Base-by-base conservation (phyloP, 1,140 invertebrate species). In the Diplogasteroides magnus region DNA sequence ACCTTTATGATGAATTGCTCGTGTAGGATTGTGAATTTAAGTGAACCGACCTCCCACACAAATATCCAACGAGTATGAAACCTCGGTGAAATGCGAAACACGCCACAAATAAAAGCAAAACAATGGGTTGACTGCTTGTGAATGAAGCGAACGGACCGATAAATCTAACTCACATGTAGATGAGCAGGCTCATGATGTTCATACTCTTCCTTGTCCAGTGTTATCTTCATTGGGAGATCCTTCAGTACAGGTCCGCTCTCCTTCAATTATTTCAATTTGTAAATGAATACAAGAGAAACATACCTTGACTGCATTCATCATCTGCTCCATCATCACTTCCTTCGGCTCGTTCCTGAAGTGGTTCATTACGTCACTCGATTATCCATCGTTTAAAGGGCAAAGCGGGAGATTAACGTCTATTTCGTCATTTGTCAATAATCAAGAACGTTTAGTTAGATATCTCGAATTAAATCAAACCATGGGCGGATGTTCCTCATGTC, bases 401-500 rank as follows among this genome's bases (percentile, higher is more conserved):
- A 56, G 57, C 60, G 25, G 31, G 14, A 55, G n/a, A 73, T 27
- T 31, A 19, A 28, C 19, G 25, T 31, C 63, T 60, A 28, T 64
- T 64, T 62, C 32, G 58, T 31, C 25, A n/a, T 31, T 15, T 26
- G 55, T 57, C 55, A 27, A 25, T 74, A 26, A 23, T 25, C 25
- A 6, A 64, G 23, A 15, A 31, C 31, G 32, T 73, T 60, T 26
- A 28, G 31, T 19, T 56, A 32, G 26, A 73, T 31, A 29, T 72
- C 71, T 15, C 23, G 19, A 0, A 26, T 55, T 29, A 70, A 71
- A 26, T 66, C 26, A 31, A 57, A 63, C 23, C 55, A 32, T 32
- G 31, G 27, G 2, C 64, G 64, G 11, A 23, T 28, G 63, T 74
- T 31, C 15, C n/a, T n/a, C n/a, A 57, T 58, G n/a, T 71, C 72